Conservation (phyloP, 2,888 invertebrate genomes). For the Aspidiotus rigidus region DNA sequence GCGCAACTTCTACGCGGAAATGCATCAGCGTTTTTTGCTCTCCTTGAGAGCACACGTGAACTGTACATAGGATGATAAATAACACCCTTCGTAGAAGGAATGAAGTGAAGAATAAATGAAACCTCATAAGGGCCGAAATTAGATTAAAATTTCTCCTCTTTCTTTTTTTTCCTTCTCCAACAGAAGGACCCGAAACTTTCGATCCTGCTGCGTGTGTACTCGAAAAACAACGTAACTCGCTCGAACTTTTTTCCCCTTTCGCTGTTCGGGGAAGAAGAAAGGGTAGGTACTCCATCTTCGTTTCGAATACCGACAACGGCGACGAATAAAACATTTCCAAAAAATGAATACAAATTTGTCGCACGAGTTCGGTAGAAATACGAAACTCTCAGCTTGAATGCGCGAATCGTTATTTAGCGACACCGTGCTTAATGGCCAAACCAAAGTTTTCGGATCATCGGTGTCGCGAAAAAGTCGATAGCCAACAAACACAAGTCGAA, state of each 20-base stretch:
- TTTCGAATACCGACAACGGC: background rate
- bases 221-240: too few species aligned
- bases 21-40: too few species aligned
- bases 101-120: conserved; percentile 24
- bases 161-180: conserved; percentile 2
- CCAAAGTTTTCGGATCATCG: too few species aligned
- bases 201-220: conserved; percentile 17
- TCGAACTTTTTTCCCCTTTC: background rate
- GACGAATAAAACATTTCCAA: conserved; percentile 11
- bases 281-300: conserved; percentile 25
- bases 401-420: too few species aligned
- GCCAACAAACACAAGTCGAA: too few species aligned
- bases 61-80: background rate
- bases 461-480: too few species aligned
- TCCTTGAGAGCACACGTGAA: too few species aligned
- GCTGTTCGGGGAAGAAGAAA: background rate
- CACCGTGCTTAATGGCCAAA: too few species aligned
- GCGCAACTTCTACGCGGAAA: too few species aligned
- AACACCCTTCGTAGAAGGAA: background rate
- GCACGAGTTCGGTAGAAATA: conserved; percentile 12
- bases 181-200: conserved; percentile 13
- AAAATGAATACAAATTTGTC: conserved; percentile 30
- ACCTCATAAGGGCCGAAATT: conserved; percentile 28
- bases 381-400: too few species aligned
- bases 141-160: conserved; percentile 26